These are phyloP conservation scores for Hippasteria phrygiana DNA, from an alignment of 53 echinoderm and acorn worm species.

Conservation along the genomic window DNA sequence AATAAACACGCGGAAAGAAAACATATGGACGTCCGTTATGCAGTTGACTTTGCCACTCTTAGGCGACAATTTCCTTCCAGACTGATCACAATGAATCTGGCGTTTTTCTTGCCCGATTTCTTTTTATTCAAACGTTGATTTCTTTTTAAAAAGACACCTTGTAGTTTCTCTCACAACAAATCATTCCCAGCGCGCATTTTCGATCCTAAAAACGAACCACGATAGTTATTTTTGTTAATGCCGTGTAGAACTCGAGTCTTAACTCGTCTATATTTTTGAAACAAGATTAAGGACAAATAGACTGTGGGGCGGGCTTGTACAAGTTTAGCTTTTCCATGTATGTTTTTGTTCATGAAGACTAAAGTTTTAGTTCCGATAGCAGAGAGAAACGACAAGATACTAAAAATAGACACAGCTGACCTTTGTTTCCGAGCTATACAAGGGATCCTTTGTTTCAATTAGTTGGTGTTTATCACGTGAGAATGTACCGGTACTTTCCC, in stretches of 20 bases:
- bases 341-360: not conserved
- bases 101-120: not conserved
- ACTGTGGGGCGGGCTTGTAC: not conserved
- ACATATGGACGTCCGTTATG: conserved; percentile 21
- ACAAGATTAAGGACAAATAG: not conserved
- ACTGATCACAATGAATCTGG: not conserved
- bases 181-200: too few relatives aligned
- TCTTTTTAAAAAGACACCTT: not conserved
- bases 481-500: not conserved
- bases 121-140: not conserved
- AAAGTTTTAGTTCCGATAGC: not conserved
- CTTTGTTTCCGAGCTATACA: not conserved
- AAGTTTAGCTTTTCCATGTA: not conserved
- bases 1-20: conserved; percentile 4
- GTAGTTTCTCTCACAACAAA: not conserved
- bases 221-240: too few relatives aligned
- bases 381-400: not conserved
- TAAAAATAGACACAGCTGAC: not conserved
- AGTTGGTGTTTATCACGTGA: not conserved
- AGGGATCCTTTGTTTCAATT: not conserved
- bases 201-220: too few relatives aligned
- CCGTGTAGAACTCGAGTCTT: too few relatives aligned
- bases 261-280: too few relatives aligned
- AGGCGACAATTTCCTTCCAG: not conserved
- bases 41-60: not conserved